Conservation (phyloP, 2,113 vertebrate species). For the Pogona vitticeps region DNA sequence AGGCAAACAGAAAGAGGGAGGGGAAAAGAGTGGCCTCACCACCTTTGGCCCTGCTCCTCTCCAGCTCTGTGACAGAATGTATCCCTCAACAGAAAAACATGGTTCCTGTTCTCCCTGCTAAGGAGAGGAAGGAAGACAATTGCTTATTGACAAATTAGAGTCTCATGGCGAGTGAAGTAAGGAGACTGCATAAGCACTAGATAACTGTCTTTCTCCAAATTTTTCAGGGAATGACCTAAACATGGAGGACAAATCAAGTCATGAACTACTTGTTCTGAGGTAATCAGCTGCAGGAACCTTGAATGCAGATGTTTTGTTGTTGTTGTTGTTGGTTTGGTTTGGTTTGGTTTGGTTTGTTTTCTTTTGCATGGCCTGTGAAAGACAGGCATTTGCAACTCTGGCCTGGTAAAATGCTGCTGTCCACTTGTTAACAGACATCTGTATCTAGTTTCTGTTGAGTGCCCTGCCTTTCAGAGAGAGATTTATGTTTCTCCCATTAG, state of each 20-base stretch:
- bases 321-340: too few relatives aligned
- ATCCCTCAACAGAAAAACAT: not conserved
- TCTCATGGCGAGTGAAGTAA: too few relatives aligned
- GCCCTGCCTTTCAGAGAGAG: not conserved
- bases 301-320: too few relatives aligned
- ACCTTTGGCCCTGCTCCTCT: too few relatives aligned
- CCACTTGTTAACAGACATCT: not conserved
- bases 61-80: too few relatives aligned
- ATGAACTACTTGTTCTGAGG: conserved; percentile 86
- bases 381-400: not conserved
- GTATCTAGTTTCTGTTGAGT: not conserved
- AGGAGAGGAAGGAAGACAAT: not conserved
- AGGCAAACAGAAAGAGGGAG: too few relatives aligned
- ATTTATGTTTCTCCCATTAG: too few relatives aligned
- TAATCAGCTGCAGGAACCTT: conserved; percentile 62
- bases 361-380: too few relatives aligned
- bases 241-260: conserved; percentile 82
- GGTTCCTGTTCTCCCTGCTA: not conserved
- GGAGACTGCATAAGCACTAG: not conserved
- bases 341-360: too few relatives aligned
- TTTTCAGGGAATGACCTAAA: conserved; percentile 83
- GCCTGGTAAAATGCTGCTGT: not conserved
- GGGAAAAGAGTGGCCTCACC: too few relatives aligned
- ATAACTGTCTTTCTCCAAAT: conserved; percentile 25
- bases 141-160: not conserved